Evolutionary conservation across 2,888 invertebrate species (phyloP), one percentile per base, ranked within the genome.

Genomic region (Amiota mariae): DNA sequence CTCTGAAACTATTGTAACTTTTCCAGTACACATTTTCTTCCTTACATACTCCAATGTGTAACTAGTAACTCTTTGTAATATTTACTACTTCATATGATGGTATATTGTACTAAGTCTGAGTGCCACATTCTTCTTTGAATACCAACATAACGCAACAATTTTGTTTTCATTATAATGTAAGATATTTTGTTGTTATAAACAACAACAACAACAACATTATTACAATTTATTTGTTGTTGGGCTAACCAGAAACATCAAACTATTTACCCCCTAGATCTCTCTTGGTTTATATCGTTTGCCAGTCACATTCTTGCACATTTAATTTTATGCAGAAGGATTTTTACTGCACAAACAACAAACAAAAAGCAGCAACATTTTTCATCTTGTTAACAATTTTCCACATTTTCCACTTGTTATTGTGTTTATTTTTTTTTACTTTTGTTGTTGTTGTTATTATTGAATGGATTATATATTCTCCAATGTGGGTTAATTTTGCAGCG

Each of bases 241-340:
- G 12, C n/a, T 54, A 54, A 54, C 12, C 54, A 63, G 46, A 63
- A 46, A n/a, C 36, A 36, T 6, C 36, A 36, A 36, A 36, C 36
- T 36, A 36, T 36, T 36, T 36, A 36, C 36, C 6, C 36, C 36
- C 8, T 36, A 6, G 36, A 36, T 36, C 2, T 36, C 2, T 36
- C 6, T 36, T 36, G 36, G 36, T 36, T 36, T 36, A 36, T 36
- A 24, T 68, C 54, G 54, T 68, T 68, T 68, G 36, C 51, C 67
- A 54, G 71, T 71, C 57, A 51, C 71, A 64, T 72, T 73, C 71
- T 57, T 75, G 67, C 71, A 51, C 75, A 76, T 72, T 72, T 82
- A 81, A 82, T 82, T 75, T 80, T 78, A 82, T 84, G 77, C 78
- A 82, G 73, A 80, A 77, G 76, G 74, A 79, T 78, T 79, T 75